Evolutionary conservation across 2,113 vertebrate species (phyloP).

Genomic region (Heterochromis multidens): DNA sequence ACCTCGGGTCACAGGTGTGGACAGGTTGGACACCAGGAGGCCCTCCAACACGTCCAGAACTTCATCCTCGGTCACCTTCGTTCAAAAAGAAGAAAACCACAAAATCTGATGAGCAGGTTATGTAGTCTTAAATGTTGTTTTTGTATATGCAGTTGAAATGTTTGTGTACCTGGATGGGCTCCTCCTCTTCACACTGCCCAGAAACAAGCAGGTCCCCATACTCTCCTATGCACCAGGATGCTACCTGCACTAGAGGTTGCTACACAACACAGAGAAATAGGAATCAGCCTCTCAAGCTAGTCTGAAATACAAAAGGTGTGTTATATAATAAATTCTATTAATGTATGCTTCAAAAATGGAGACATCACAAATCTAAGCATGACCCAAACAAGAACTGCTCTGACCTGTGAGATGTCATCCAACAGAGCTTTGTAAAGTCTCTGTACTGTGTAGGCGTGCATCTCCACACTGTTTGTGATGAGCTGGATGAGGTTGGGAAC

Average conservation of each 20-base stretch:
- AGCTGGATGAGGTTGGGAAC: slow-evolving; percentile 98
- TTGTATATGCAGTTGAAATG: neutral
- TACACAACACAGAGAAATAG: slow-evolving; percentile 63
- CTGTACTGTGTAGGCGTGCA: slow-evolving; percentile 98
- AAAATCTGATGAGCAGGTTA: neutral
- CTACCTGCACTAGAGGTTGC: slow-evolving; percentile 97
- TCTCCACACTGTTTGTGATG: slow-evolving; percentile 98
- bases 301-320: neutral
- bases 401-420: slow-evolving; percentile 97
- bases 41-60: slow-evolving; percentile 97
- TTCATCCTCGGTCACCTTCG: slow-evolving; percentile 96
- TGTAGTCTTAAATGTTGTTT: neutral
- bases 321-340: neutral
- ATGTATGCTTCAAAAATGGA: neutral
- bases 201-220: slow-evolving; percentile 97
- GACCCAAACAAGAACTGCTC: neutral
- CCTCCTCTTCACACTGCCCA: slow-evolving; percentile 97
- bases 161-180: slow-evolving; percentile 90
- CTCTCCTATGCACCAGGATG: slow-evolving; percentile 99
- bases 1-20: slow-evolving; percentile 91
- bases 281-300: neutral
- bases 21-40: slow-evolving; percentile 95
- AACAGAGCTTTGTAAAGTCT: slow-evolving; percentile 97
- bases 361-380: neutral
- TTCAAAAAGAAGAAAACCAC: neutral